Evolutionary conservation across 2,113 vertebrate species (phyloP), one percentile per base, ranked within the genome.

Genomic region (Pithys albifrons): DNA sequence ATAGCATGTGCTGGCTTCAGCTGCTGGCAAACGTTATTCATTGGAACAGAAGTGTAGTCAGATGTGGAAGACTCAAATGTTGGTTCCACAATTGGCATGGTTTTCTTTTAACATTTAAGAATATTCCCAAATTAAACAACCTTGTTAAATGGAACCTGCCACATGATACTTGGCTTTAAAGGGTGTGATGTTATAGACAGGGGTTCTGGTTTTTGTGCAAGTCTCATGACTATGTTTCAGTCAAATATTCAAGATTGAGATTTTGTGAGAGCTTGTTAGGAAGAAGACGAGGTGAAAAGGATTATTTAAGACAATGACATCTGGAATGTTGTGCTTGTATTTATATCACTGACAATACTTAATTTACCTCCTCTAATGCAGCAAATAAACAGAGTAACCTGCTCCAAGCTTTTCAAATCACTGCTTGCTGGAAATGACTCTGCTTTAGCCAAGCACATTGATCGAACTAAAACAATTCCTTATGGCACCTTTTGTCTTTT

Each of bases 391-490:
- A 74, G 13, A 69, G 19, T n/a, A 59, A 61, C 46, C 66, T 82
- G 43, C 49, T 86, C 64, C 31, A 67, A 70, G 31, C 49, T 79
- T 54, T 87, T 31, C 59, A 86, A 65, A 76, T 79, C 46, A 14
- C 16, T 83, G 54, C 41, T 86, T 79, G 55, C 37, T 89, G 85
- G 52, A 85, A 51, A 85, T 11, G 9, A 71, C 72, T 90, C 62
- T 91, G 73, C 62, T 80, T 77, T 58, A 94, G 90, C 46, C 73
- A 92, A 75, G 70, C 89, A 85, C 51, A 57, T 12, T 57, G 76
- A 92, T 91, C 79, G 29, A 81, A 92, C 19, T 77, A 91, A 96
- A 94, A 93, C 83, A 14, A 76, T 76, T 96, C 80, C 91, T 87
- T 82, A 92, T 49, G 85, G 24, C 61, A 86, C 19, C 41, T 90